phyloP scores from a whole-genome alignment of 2,113 vertebrate genomes.

The Melanostigma gelatinosum region DNA sequence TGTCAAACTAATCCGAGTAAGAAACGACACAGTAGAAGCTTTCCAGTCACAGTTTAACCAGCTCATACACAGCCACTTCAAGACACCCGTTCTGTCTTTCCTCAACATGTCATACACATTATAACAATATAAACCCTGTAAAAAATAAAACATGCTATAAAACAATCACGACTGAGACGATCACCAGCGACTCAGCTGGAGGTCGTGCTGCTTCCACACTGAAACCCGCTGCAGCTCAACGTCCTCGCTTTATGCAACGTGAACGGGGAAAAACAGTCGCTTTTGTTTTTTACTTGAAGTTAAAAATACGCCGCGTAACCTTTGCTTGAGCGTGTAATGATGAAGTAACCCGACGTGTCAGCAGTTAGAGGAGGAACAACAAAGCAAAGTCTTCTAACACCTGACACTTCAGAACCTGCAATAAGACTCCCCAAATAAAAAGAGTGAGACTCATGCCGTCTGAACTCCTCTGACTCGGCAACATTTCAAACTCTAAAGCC shows the following conservation, averaged over 20 bases:
- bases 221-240: slow-evolving; percentile 24
- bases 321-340: slow-evolving; percentile 45
- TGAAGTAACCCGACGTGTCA: slow-evolving; percentile 30
- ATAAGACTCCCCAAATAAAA: slow-evolving; percentile 57
- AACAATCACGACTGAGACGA: slow-evolving; percentile 34
- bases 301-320: slow-evolving; percentile 58
- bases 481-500: slow-evolving; percentile 40
- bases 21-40: slow-evolving; percentile 15
- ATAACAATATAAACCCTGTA: slow-evolving; percentile 49
- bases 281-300: slow-evolving; percentile 42
- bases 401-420: slow-evolving; percentile 55
- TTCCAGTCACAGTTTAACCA: slow-evolving; percentile 12
- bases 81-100: slow-evolving; percentile 25
- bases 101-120: slow-evolving; percentile 38
- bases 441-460: slow-evolving; percentile 56
- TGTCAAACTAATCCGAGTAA: slow-evolving; percentile 9
- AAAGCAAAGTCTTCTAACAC: slow-evolving; percentile 19
- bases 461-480: slow-evolving; percentile 23
- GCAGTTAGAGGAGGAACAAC: slow-evolving; percentile 23
- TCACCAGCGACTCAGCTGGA: slow-evolving; percentile 19
- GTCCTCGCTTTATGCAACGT: slow-evolving; percentile 9
- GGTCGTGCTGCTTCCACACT: slow-evolving; percentile 10
- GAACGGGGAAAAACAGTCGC: slow-evolving; percentile 10
- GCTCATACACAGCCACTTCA: slow-evolving; percentile 9
- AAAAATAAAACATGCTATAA: slow-evolving; percentile 63